Conservation (phyloP, 1,140 invertebrate genomes). For the Limonius californicus region DNA sequence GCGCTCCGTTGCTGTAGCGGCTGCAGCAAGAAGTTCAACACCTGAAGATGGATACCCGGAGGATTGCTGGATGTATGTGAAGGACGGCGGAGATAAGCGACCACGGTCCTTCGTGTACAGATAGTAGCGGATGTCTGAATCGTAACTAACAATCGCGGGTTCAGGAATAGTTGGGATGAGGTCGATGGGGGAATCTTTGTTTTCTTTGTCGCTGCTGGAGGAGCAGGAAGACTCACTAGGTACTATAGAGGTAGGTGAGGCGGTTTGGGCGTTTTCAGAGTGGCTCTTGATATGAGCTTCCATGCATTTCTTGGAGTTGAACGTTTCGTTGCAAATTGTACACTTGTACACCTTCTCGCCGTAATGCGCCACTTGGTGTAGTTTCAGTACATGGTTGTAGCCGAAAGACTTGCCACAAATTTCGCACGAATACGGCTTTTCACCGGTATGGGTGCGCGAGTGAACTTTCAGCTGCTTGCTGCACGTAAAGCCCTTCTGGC, state of each 20-base stretch:
- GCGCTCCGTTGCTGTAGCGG: slow-evolving; percentile 39
- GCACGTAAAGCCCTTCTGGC: slow-evolving; percentile 84
- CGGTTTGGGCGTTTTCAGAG: slow-evolving; percentile 59
- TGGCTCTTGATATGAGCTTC: slow-evolving; percentile 88
- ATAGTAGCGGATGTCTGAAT: slow-evolving; percentile 41
- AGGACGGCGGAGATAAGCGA: slow-evolving; percentile 33
- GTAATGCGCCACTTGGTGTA: slow-evolving; percentile 87
- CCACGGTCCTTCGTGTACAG: slow-evolving; percentile 35
- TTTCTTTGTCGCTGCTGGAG: slow-evolving; percentile 51
- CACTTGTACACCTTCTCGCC: slow-evolving; percentile 90
- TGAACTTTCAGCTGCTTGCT: slow-evolving; percentile 88
- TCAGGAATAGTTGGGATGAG: slow-evolving; percentile 30
- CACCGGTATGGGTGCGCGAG: slow-evolving; percentile 78
- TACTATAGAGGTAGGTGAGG: slow-evolving; percentile 41
- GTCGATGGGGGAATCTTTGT: slow-evolving; percentile 46
- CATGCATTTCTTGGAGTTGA: slow-evolving; percentile 85
- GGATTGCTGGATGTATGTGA: slow-evolving; percentile 33
- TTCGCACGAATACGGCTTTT: slow-evolving; percentile 70
- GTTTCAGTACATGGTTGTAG: slow-evolving; percentile 83
- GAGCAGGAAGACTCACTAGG: slow-evolving; percentile 38
- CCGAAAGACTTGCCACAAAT: slow-evolving; percentile 72
- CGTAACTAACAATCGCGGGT: slow-evolving; percentile 31
- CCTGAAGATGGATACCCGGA: slow-evolving; percentile 34
- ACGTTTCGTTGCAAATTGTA: slow-evolving; percentile 83
- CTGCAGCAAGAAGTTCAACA: slow-evolving; percentile 45